Conservation (phyloP, 1,140 invertebrate species). For the Macrobrachium nipponense region DNA sequence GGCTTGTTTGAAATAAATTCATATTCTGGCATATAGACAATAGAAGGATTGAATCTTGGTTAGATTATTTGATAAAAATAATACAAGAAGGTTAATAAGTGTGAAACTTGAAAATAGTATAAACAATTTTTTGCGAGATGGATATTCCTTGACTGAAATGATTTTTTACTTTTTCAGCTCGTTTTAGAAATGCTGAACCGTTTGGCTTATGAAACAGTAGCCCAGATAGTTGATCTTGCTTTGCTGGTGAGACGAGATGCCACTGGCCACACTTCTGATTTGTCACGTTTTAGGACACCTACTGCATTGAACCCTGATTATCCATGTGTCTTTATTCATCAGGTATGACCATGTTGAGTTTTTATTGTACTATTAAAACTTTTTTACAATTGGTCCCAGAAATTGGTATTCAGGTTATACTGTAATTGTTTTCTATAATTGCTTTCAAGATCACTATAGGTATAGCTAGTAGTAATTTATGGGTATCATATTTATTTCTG, state of each 20-base stretch:
- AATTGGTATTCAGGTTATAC: no score
- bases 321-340: constrained; percentile 57
- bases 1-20: no score
- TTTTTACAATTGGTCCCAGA: background rate
- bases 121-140: no score
- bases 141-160: background rate
- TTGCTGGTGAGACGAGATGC: constrained; percentile 76
- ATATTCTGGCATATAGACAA: no score
- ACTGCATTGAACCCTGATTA: constrained; percentile 62
- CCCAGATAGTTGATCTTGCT: constrained; percentile 76
- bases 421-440: no score
- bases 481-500: background rate
- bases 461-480: background rate
- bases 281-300: constrained; percentile 66
- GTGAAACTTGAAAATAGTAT: no score
- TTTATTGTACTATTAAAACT: background rate
- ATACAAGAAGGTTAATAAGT: no score
- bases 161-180: constrained; percentile 31
- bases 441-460: background rate
- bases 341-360: constrained; percentile 11
- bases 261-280: constrained; percentile 71
- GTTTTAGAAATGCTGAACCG: constrained; percentile 74
- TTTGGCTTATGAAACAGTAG: constrained; percentile 78
- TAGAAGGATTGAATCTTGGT: no score
- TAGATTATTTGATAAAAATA: no score